Evolutionary conservation across 92 coral and sea anemone genomes (phyloP).

Genomic region (Parazoanthus darwini): DNA sequence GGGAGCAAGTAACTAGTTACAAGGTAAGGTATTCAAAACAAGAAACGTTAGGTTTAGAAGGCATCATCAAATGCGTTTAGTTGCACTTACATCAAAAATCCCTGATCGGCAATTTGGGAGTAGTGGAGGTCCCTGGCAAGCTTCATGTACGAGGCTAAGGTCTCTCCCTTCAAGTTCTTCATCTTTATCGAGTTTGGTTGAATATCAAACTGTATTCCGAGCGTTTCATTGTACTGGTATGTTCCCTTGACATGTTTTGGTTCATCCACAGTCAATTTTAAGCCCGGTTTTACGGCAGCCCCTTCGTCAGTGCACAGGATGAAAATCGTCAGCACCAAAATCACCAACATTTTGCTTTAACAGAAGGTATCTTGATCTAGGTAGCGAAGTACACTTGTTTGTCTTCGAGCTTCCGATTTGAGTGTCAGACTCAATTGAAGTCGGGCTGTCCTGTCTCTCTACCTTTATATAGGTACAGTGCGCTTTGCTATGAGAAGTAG

Average conservation of each 20-base stretch:
- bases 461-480: neutral
- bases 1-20: neutral
- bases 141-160: constrained; percentile 10
- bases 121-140: neutral
- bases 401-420: neutral
- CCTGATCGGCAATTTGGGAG: constrained; percentile 21
- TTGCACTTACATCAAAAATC: constrained; percentile 7
- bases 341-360: neutral
- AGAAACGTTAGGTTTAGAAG: neutral
- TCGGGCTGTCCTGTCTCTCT: neutral
- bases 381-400: neutral
- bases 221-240: neutral
- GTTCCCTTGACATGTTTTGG: constrained; percentile 6
- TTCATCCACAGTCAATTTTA: neutral
- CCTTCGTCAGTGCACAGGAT: neutral
- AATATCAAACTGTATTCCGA: constrained; percentile 22
- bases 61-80: neutral
- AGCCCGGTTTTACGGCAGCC: neutral
- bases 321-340: neutral
- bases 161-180: neutral
- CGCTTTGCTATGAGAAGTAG: neutral
- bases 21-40: neutral
- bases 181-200: constrained; percentile 13
- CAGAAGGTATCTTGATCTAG: neutral
- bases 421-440: neutral